A percentile compares a stretch with the other conserved stretches of the same genome.
These are phyloP conservation scores for Lacerta agilis DNA, from an alignment of 2,797 vertebrate genomes.

Conservation along the genomic window DNA sequence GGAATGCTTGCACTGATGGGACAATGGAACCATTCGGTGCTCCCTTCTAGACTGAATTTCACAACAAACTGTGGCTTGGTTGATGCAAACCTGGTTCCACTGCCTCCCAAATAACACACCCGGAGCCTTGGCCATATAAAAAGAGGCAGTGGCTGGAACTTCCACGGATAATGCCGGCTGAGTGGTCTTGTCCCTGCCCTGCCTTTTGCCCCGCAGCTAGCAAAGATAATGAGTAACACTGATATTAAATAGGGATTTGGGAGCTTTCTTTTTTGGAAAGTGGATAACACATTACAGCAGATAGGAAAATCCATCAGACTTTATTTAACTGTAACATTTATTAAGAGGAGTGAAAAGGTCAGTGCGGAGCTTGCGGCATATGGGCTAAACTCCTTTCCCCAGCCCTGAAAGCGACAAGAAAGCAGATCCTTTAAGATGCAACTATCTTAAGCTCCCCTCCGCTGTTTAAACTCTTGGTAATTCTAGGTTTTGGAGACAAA, in stretches of 20 bases:
- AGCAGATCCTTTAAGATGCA: slow-evolving; percentile 77
- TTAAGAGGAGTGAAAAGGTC: slow-evolving; percentile 77
- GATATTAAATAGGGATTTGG: slow-evolving; percentile 73
- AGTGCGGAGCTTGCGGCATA: slow-evolving; percentile 48
- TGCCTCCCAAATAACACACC: not conserved
- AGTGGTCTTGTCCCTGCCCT: slow-evolving; percentile 59
- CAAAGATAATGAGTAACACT: slow-evolving; percentile 73
- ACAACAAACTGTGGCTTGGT: slow-evolving; percentile 18
- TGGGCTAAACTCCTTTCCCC: slow-evolving; percentile 66
- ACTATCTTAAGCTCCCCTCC: slow-evolving; percentile 75
- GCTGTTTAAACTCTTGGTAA: slow-evolving; percentile 75
- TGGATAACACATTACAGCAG: slow-evolving; percentile 69
- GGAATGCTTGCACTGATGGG: no score
- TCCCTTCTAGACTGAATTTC: slow-evolving; percentile 16
- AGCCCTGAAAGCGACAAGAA: slow-evolving; percentile 70
- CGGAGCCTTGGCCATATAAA: slow-evolving; percentile 25
- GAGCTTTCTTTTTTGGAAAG: slow-evolving; percentile 44
- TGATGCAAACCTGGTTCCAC: slow-evolving; percentile 16
- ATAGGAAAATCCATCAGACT: slow-evolving; percentile 73
- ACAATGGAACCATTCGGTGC: no score
- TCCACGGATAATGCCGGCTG: slow-evolving; percentile 55
- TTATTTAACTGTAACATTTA: slow-evolving; percentile 76
- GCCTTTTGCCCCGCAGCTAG: slow-evolving; percentile 57
- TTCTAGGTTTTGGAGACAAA: slow-evolving; percentile 79
- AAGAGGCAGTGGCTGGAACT: slow-evolving; percentile 50